A percentile compares a stretch with the other conserved stretches of the same genome.
Evolutionary conservation across 2,113 vertebrate species (phyloP).

Genomic region (Pangasianodon hypophthalmus): DNA sequence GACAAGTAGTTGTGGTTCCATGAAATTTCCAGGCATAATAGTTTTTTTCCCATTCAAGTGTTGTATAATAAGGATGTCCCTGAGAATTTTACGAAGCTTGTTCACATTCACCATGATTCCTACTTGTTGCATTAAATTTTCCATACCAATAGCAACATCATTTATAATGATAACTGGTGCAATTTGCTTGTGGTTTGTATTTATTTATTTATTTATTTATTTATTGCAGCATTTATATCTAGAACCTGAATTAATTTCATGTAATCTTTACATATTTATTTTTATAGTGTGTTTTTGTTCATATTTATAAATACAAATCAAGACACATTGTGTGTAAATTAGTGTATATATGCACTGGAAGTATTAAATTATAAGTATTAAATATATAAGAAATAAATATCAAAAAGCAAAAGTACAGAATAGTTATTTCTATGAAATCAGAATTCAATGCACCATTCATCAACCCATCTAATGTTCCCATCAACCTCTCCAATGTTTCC

Average conservation of each 20-base stretch:
- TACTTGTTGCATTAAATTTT: too few relatives aligned
- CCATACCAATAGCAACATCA: too few relatives aligned
- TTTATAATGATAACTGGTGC: background rate
- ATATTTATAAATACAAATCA: background rate
- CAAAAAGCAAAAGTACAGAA: background rate
- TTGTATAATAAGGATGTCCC: too few relatives aligned
- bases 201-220: too few relatives aligned
- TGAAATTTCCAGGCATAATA: background rate
- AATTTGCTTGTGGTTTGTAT: too few relatives aligned
- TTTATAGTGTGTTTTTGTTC: too few relatives aligned
- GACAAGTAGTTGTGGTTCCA: background rate
- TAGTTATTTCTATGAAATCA: background rate
- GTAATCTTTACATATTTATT: too few relatives aligned
- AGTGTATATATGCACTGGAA: background rate
- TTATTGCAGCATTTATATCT: too few relatives aligned
- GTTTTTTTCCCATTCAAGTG: too few relatives aligned
- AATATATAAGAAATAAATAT: background rate
- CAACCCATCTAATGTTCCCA: background rate
- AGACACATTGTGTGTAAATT: background rate
- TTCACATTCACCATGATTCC: too few relatives aligned
- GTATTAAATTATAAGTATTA: background rate
- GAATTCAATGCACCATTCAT: background rate
- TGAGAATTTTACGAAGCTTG: too few relatives aligned
- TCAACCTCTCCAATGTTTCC: background rate
- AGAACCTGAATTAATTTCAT: too few relatives aligned